Evolutionary conservation across 2,888 invertebrate genomes (phyloP).

Genomic region (Alsophila aescularia): DNA sequence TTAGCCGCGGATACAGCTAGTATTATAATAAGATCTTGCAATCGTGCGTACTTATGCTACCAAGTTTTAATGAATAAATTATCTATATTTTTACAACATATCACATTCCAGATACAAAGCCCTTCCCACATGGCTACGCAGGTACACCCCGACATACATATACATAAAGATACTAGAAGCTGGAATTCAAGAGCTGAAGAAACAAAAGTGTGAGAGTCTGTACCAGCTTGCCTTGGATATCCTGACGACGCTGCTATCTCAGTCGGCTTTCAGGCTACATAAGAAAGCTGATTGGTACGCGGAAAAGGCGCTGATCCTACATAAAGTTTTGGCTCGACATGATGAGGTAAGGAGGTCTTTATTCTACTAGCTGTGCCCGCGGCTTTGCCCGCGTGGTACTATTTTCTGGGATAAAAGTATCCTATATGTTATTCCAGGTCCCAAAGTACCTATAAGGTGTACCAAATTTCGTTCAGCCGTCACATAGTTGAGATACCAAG

Average conservation of each 20-base stretch:
- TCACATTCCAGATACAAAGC: constrained; percentile 55
- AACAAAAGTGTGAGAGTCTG: constrained; percentile 41
- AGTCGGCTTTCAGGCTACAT: constrained; percentile 73
- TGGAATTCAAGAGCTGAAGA: constrained; percentile 71
- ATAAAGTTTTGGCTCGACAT: constrained; percentile 58
- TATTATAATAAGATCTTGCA: no score
- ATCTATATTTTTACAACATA: background rate
- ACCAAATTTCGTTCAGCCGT: no score
- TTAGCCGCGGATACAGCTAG: no score
- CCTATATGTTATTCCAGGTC: no score
- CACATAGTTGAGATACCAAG: no score
- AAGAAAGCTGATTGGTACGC: constrained; percentile 83
- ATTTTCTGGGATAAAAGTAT: no score
- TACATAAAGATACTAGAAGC: constrained; percentile 68
- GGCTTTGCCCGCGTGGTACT: no score
- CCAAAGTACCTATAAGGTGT: no score
- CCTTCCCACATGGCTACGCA: constrained; percentile 81
- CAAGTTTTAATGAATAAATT: no score
- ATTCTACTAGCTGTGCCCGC: no score
- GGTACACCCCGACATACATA: constrained; percentile 82
- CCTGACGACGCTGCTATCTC: constrained; percentile 77
- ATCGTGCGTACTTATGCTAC: no score
- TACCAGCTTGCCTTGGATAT: constrained; percentile 76
- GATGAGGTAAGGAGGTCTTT: constrained; percentile 64
- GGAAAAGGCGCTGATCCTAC: constrained; percentile 85